phyloP scores from a whole-genome alignment of 2,113 vertebrate genomes.

The Sceloporus undulatus region DNA sequence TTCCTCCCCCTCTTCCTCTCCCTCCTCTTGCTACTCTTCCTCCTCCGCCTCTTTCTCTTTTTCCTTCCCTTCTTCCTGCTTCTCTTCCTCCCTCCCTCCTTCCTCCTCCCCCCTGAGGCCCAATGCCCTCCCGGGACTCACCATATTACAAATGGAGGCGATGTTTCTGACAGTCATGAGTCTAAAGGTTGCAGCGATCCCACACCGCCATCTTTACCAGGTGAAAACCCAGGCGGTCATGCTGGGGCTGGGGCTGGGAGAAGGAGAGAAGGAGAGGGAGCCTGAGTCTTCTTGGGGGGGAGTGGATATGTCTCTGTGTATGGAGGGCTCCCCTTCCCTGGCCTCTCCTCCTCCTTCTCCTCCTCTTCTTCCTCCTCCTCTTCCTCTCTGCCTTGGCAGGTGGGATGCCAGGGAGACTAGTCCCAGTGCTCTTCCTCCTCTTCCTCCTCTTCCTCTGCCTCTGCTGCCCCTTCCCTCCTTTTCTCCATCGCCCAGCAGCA shows the following conservation, averaged over 20 bases:
- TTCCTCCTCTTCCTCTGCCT: conserved; percentile 44
- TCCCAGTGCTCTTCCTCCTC: conserved; percentile 31
- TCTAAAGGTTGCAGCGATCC: conserved; percentile 90
- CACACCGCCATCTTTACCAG: conserved; percentile 92
- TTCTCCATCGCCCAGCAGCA: conserved; percentile 61
- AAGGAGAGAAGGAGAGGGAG: conserved; percentile 54
- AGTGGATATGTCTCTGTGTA: too few species aligned
- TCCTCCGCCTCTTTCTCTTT: too few species aligned
- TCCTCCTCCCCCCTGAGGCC: conserved; percentile 22
- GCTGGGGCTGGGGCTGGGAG: conserved; percentile 64
- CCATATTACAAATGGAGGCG: conserved; percentile 99
- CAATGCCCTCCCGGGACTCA: conserved; percentile 79
- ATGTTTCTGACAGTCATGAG: conserved; percentile 99
- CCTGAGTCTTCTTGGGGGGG: not conserved
- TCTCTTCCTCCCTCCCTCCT: not conserved
- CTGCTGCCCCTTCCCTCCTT: conserved; percentile 23
- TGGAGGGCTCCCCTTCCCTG: not conserved
- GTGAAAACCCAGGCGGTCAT: conserved; percentile 81
- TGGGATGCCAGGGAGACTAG: too few species aligned
- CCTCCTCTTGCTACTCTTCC: too few species aligned
- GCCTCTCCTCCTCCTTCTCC: conserved; percentile 33
- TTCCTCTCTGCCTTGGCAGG: conserved; percentile 31
- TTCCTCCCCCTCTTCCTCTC: too few species aligned
- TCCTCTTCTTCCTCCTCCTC: conserved; percentile 45
- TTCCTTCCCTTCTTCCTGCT: too few species aligned